phyloP scores from a whole-genome alignment of 2,113 vertebrate species.

The Paracanthobrama guichenoti region DNA sequence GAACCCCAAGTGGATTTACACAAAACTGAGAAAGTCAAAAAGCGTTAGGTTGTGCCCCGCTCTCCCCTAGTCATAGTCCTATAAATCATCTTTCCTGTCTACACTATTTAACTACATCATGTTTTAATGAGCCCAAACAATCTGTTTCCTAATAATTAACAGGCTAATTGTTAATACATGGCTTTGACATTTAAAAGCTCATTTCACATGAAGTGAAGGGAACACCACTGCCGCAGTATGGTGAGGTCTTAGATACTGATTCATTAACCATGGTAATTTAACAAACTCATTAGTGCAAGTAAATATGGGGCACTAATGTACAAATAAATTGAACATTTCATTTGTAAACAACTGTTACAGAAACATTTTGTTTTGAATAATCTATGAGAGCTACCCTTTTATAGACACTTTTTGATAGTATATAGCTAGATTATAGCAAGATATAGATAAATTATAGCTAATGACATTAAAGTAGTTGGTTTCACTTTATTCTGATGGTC shows the following conservation, averaged over 20 bases:
- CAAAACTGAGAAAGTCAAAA: no score
- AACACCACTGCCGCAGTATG: not conserved
- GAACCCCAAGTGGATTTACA: no score
- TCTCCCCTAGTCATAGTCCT: no score
- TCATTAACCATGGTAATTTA: not conserved
- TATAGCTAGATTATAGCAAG: no score
- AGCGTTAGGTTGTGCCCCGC: no score
- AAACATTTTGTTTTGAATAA: not conserved
- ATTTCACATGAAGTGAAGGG: not conserved
- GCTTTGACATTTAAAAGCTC: not conserved
- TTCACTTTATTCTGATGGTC: no score
- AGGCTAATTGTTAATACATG: not conserved
- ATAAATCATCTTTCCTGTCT: not conserved
- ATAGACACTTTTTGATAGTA: no score
- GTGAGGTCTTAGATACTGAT: not conserved
- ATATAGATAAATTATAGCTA: no score
- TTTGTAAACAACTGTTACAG: not conserved
- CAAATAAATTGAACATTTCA: not conserved
- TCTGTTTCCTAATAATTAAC: not conserved
- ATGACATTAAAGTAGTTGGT: no score
- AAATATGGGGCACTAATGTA: not conserved
- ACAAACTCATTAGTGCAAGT: not conserved
- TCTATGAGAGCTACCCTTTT: no score
- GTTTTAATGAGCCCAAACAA: conserved; percentile 2
- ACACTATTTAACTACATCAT: not conserved